Percentiles rank a stretch among this genome's conserved stretches.
Evolutionary conservation across 2,888 invertebrate genomes (phyloP).

Genomic region (Lepidochrysops patricia): DNA sequence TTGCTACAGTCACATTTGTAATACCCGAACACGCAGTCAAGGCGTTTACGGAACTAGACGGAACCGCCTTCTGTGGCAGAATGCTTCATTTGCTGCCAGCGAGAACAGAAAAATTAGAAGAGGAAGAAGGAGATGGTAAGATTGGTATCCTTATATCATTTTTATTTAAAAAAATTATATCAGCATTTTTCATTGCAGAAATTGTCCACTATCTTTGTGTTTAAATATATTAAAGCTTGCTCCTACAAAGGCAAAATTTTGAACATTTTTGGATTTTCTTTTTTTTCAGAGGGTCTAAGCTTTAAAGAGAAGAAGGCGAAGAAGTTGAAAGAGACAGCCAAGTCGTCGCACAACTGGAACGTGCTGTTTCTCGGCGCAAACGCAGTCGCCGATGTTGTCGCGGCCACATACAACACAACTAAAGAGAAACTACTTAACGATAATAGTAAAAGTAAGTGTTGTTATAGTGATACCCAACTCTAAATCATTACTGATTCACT

Average conservation of each 20-base stretch:
- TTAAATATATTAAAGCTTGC: no score
- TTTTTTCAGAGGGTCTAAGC: conserved; percentile 75
- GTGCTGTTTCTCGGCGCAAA: conserved; percentile 93
- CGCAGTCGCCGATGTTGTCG: conserved; percentile 94
- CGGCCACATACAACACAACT: conserved; percentile 85
- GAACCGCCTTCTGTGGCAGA: conserved; percentile 91
- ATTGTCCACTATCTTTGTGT: no score
- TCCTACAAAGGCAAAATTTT: no score
- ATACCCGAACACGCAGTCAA: conserved; percentile 96
- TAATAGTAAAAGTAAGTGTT: conserved; percentile 48
- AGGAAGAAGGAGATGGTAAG: conserved; percentile 59
- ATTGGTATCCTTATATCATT: conserved; percentile 5
- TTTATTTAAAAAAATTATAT: not conserved
- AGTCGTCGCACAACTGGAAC: conserved; percentile 95
- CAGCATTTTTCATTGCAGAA: no score
- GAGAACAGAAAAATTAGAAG: conserved; percentile 75
- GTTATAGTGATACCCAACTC: no score
- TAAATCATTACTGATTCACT: not conserved
- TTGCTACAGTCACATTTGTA: conserved; percentile 92
- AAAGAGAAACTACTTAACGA: conserved; percentile 83
- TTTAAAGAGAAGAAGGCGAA: conserved; percentile 89
- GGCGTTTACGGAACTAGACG: conserved; percentile 92
- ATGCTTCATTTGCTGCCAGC: conserved; percentile 95
- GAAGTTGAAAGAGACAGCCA: conserved; percentile 82
- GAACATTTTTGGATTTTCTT: no score